Evolutionary conservation across 2,797 vertebrate species (phyloP), one percentile per base, ranked within the genome.

Genomic region (Hydrophis major): DNA sequence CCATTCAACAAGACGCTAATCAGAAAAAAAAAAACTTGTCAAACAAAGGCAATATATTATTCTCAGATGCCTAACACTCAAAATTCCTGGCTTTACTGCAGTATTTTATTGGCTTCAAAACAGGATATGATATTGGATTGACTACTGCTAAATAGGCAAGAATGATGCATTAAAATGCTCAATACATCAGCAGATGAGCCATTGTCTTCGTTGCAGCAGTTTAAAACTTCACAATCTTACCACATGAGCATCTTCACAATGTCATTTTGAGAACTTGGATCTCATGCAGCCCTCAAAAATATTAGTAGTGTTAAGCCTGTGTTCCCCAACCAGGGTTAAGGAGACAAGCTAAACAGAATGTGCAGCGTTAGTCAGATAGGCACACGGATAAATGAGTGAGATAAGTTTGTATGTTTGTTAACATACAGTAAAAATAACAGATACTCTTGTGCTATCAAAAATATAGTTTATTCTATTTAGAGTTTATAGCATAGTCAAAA

Each of bases 201-300:
- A 87, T 20, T 90, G 47, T 6, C 22, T 78, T n/a, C 2, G 37
- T 69, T 22, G 16, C 57, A 83, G 14, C 66, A 88, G 20, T 50
- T 37, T 37, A 87, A 78, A 91, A 25, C n/a, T 60, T 88, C 55
- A 22, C 7, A 32, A 69, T 88, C 37, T 83, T 47, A 83, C 20
- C 74, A 78, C 74, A 25, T 83, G 74, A 47, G 37, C 18, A 42
- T 78, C 74, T 87, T 90, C 20, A 61, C n/a, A 74, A n/a, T 6
- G 42, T 42, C 22, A 56, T 69, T 93, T 87, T 57, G 20, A 28
- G 60, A 87, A 74, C 5, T 59, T 32, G 50, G 59, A 50, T 55
- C 55, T 66, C 37, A 78, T 12, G 7, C 7, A 61, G 1, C 61
- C 74, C 90, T 90, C 95, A 7, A 6, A 93, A 92, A 94, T 37